Evolutionary conservation across 1,140 invertebrate genomes (phyloP).

Genomic region (Drosophila parvula): DNA sequence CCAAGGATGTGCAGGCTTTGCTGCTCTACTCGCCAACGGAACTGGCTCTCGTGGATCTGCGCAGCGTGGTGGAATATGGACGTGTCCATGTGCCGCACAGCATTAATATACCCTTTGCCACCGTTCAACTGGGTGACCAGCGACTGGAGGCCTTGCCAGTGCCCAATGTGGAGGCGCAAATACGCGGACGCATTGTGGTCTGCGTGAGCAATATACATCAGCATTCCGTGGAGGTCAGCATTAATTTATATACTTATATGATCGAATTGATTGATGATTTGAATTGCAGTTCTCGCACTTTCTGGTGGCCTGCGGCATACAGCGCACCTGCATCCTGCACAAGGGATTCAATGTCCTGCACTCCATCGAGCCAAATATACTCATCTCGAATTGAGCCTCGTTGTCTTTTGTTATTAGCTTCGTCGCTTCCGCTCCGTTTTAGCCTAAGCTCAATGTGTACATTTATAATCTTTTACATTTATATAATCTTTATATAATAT

Average conservation of each 20-base stretch:
- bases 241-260: constrained; percentile 4
- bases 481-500: constrained; percentile 21
- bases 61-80: constrained; percentile 89
- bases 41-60: constrained; percentile 91
- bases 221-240: constrained; percentile 89
- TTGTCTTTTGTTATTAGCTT: constrained; percentile 7
- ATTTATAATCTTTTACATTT: constrained; percentile 31
- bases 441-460: constrained; percentile 57
- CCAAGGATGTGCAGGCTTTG: constrained; percentile 92
- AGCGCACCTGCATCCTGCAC: constrained; percentile 89
- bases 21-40: constrained; percentile 87
- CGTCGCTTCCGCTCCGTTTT: constrained; percentile 40
- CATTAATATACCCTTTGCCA: constrained; percentile 93
- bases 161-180: constrained; percentile 86
- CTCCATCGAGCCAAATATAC: constrained; percentile 87
- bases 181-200: constrained; percentile 88
- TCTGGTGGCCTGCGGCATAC: constrained; percentile 87
- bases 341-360: constrained; percentile 89
- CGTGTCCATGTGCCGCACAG: constrained; percentile 91
- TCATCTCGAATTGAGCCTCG: constrained; percentile 81
- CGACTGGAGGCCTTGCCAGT: constrained; percentile 87
- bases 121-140: constrained; percentile 88
- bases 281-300: constrained; percentile 88
- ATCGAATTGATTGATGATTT: constrained; percentile 8
- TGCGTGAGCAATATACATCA: constrained; percentile 91